A percentile compares a stretch with the other conserved stretches of the same genome.
Evolutionary conservation across 2,888 invertebrate species (phyloP).

Genomic region (Lochmaea crataegi): DNA sequence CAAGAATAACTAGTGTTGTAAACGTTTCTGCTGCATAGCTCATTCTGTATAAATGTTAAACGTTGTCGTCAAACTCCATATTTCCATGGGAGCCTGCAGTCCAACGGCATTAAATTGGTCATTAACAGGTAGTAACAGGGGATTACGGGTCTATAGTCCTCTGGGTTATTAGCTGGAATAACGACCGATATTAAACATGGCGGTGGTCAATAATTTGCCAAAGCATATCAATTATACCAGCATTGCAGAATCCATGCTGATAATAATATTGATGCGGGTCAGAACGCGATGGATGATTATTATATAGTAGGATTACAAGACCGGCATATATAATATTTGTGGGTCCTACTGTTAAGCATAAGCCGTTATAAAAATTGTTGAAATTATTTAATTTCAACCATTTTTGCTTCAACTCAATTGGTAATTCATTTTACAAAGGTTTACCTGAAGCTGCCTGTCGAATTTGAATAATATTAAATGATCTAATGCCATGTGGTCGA

Average conservation of each 20-base stretch:
- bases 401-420: too few species aligned
- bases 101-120: conserved; percentile 44
- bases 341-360: neutral
- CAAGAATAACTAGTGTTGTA: too few species aligned
- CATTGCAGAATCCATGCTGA: conserved; percentile 24
- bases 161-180: conserved; percentile 44
- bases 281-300: neutral
- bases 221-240: conserved; percentile 28
- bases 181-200: conserved; percentile 42
- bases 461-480: too few species aligned
- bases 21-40: neutral
- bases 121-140: conserved; percentile 44
- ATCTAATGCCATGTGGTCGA: too few species aligned
- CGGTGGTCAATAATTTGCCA: conserved; percentile 40
- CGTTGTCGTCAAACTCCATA: neutral
- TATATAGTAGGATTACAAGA: neutral
- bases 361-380: too few species aligned
- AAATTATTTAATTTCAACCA: too few species aligned
- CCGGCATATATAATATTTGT: neutral
- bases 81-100: conserved; percentile 19
- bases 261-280: conserved; percentile 5
- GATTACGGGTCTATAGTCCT: conserved; percentile 31
- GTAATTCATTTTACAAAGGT: too few species aligned
- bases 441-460: too few species aligned
- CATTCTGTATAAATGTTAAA: conserved; percentile 1